Evolutionary conservation across 2,888 invertebrate species (phyloP).

Genomic region (Drosophila atroscutellata): DNA sequence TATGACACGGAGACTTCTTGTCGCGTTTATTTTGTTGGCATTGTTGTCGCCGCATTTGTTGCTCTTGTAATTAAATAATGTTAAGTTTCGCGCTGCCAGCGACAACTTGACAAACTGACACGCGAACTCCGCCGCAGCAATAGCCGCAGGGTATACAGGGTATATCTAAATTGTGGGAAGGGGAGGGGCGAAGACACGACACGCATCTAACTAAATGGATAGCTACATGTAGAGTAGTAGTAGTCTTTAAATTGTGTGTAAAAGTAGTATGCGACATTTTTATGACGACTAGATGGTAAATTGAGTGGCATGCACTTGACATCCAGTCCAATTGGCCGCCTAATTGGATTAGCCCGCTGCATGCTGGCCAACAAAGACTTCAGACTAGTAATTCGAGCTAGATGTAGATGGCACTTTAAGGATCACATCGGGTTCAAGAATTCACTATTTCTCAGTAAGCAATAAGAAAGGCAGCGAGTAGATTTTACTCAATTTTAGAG

Average conservation of each 20-base stretch:
- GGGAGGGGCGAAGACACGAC: background rate
- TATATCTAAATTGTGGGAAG: background rate
- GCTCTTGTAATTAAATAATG: constrained; percentile 74
- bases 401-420: constrained; percentile 9
- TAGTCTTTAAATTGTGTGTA: constrained; percentile 22
- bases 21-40: constrained; percentile 35
- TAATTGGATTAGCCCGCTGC: constrained; percentile 61
- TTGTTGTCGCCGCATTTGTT: constrained; percentile 71
- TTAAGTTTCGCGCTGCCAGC: constrained; percentile 56
- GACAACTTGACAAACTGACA: constrained; percentile 62
- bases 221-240: background rate
- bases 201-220: constrained; percentile 19
- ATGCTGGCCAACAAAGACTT: constrained; percentile 17
- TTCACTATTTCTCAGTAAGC: constrained; percentile 9
- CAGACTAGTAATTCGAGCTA: background rate
- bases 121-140: constrained; percentile 50
- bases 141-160: background rate
- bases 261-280: constrained; percentile 46
- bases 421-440: constrained; percentile 31
- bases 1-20: constrained; percentile 71
- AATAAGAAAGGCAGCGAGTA: background rate
- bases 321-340: constrained; percentile 61
- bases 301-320: constrained; percentile 67
- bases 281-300: constrained; percentile 28
- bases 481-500: background rate